These are phyloP conservation scores for Platysternon megacephalum DNA, from an alignment of 2,113 vertebrate genomes.

Conservation along the genomic window DNA sequence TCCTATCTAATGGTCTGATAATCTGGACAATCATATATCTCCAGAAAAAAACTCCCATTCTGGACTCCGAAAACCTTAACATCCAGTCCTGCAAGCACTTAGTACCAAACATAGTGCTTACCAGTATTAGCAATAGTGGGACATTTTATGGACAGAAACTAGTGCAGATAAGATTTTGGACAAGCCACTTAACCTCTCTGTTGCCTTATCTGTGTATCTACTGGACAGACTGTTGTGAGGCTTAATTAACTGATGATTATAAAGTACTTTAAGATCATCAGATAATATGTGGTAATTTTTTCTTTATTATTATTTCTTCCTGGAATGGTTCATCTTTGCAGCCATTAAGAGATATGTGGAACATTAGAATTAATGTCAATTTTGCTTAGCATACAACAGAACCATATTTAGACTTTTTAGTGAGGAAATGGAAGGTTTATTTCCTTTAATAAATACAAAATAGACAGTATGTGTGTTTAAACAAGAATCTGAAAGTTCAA, in stretches of 20 bases:
- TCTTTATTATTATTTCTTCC: not conserved
- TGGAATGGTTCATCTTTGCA: not conserved
- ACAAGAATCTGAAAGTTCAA: not conserved
- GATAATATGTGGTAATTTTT: not conserved
- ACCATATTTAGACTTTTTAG: not conserved
- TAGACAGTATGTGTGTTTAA: not conserved
- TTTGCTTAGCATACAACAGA: not conserved
- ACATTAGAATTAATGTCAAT: not conserved
- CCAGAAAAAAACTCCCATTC: not conserved
- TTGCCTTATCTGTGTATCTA: not conserved
- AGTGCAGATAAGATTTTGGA: rapidly evolving
- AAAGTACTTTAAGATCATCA: not conserved
- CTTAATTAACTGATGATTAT: not conserved
- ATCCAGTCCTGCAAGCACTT: not conserved
- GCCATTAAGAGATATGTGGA: not conserved
- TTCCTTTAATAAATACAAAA: not conserved
- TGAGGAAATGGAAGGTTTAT: not conserved
- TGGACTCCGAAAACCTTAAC: rapidly evolving
- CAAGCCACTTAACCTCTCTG: not conserved
- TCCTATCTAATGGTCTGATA: not conserved
- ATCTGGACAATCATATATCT: not conserved
- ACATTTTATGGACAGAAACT: rapidly evolving
- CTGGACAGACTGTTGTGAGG: not conserved
- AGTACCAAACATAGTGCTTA: not conserved
- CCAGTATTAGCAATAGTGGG: rapidly evolving